Conservation (phyloP, 2,797 vertebrate species). For the Australoheros facetus region DNA sequence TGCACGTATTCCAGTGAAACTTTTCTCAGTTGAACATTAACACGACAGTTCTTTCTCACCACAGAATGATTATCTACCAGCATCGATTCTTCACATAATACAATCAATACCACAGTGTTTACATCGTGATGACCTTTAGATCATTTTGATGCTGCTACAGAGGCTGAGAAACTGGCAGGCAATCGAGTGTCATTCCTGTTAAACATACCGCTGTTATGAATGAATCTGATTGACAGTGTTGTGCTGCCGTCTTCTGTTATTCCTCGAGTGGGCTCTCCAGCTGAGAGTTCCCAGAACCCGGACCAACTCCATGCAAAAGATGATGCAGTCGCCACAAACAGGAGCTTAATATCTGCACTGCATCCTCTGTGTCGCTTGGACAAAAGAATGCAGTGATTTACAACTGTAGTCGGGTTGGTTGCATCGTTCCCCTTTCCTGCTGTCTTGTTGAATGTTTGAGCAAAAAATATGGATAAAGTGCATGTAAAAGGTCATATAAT, state of each 20-base stretch:
- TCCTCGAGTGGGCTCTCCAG: neutral
- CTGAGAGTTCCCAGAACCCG: slow-evolving; percentile 10
- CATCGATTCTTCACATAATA: neutral
- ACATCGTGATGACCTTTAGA: slow-evolving; percentile 27
- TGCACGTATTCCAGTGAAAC: slow-evolving; percentile 52
- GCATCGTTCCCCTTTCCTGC: neutral
- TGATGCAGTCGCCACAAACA: neutral
- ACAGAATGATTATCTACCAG: slow-evolving; percentile 13
- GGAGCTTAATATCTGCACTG: slow-evolving; percentile 7
- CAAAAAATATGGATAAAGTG: slow-evolving; percentile 20
- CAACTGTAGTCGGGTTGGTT: neutral
- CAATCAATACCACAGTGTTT: slow-evolving; percentile 51
- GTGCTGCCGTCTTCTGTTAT: neutral
- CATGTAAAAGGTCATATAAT: slow-evolving; percentile 27
- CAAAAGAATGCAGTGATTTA: slow-evolving; percentile 14
- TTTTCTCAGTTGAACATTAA: slow-evolving; percentile 31
- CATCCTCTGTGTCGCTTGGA: neutral
- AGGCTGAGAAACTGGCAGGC: slow-evolving; percentile 21
- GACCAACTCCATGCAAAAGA: neutral
- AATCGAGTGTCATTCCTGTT: neutral
- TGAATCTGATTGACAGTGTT: neutral
- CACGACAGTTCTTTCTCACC: neutral
- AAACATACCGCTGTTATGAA: neutral
- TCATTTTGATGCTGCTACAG: slow-evolving; percentile 27
- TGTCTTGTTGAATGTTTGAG: slow-evolving; percentile 25